These are phyloP conservation scores for Tamias sibiricus DNA, from an alignment of 2,113 vertebrate genomes.

Conservation along the genomic window DNA sequence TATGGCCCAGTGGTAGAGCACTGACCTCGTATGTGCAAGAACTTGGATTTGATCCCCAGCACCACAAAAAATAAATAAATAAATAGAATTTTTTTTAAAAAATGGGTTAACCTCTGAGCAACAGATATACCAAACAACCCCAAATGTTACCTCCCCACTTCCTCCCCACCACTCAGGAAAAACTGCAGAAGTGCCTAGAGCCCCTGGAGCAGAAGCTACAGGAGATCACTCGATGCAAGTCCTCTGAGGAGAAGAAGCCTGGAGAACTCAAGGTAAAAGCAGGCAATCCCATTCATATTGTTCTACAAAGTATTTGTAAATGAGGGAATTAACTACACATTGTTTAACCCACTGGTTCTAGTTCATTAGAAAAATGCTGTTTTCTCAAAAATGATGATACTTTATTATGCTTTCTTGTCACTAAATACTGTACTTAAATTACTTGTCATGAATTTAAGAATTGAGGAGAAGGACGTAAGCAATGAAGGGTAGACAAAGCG, in stretches of 20 bases:
- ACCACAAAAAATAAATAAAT: neutral
- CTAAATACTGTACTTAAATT: conserved; percentile 6
- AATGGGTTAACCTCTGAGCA: neutral
- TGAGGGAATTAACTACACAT: neutral
- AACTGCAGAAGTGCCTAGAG: conserved; percentile 84
- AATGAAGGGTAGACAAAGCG: neutral
- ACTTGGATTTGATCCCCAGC: neutral
- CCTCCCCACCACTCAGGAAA: conserved; percentile 74
- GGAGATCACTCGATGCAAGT: conserved; percentile 77
- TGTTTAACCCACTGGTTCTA: neutral
- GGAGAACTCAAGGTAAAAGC: conserved; percentile 87
- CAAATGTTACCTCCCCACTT: neutral
- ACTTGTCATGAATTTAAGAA: conserved; percentile 10
- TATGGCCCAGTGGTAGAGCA: neutral
- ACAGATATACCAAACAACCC: neutral
- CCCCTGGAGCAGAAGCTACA: conserved; percentile 83
- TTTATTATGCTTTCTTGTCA: neutral
- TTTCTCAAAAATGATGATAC: neutral
- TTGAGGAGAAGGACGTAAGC: neutral
- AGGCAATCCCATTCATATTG: neutral
- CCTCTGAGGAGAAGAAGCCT: conserved; percentile 91
- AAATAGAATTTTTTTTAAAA: neutral
- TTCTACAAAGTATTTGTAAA: neutral
- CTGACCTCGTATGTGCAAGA: neutral
- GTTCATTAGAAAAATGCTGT: neutral